Evolutionary conservation across 2,888 invertebrate genomes (phyloP).

Genomic region (Salticus scenicus): DNA sequence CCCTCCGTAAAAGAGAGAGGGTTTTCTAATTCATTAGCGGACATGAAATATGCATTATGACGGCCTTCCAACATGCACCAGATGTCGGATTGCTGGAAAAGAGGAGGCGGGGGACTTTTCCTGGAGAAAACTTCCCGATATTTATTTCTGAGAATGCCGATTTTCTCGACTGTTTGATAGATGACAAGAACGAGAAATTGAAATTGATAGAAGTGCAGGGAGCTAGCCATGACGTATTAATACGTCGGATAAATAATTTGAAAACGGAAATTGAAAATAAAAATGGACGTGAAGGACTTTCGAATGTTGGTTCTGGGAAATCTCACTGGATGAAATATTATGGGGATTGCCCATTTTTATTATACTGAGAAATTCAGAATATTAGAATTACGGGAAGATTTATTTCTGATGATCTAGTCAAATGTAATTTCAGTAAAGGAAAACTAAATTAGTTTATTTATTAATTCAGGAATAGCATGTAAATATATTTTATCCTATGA

Average conservation of each 20-base stretch:
- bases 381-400: no score
- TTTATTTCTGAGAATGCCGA: conserved; percentile 35
- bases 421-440: no score
- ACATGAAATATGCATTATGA: conserved; percentile 57
- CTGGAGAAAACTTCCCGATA: conserved; percentile 26
- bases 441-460: no score
- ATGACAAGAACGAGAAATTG: conserved; percentile 30
- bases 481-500: no score
- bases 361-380: no score
- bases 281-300: no score
- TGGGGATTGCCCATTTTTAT: no score
- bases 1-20: background rate
- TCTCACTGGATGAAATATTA: no score
- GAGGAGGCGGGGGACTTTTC: background rate
- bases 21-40: conserved; percentile 40
- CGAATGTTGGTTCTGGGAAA: no score
- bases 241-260: conserved; percentile 14
- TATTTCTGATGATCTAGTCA: no score
- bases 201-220: conserved; percentile 48
- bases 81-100: background rate
- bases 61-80: conserved; percentile 5
- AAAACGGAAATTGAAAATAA: no score
- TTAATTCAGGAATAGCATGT: no score
- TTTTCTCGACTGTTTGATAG: conserved; percentile 27
- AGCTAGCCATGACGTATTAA: conserved; percentile 44